A percentile compares a stretch with the other conserved stretches of the same genome.
These are phyloP conservation scores for Amblyjoppa fuscipennis DNA, from an alignment of 2,888 invertebrate species.

Conservation along the genomic window DNA sequence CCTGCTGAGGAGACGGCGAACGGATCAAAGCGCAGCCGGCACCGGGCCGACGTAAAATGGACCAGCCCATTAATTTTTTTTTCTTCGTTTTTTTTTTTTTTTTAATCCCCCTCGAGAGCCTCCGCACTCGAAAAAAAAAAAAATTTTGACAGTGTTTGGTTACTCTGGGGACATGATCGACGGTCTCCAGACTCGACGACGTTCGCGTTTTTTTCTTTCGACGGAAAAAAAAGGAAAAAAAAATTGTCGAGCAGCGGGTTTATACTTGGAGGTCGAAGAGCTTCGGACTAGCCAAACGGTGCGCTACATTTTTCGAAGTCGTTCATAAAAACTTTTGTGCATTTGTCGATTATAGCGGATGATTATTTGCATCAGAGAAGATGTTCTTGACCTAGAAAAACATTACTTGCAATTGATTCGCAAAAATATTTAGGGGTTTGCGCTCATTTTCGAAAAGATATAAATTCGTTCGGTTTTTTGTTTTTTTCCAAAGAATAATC, in stretches of 20 bases:
- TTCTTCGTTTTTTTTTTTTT: neutral
- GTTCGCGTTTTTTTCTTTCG: slow-evolving; percentile 52
- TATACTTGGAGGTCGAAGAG: neutral
- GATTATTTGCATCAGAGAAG: no score
- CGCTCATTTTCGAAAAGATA: no score
- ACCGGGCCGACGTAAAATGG: slow-evolving; percentile 16
- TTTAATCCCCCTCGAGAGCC: neutral
- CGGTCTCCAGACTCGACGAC: slow-evolving; percentile 47
- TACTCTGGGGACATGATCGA: slow-evolving; percentile 44
- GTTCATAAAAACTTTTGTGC: no score
- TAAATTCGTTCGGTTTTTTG: no score
- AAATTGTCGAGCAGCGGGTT: neutral
- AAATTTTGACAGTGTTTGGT: slow-evolving; percentile 64
- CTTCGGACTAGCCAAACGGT: no score
- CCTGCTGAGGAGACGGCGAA: slow-evolving; percentile 5
- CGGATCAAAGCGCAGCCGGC: slow-evolving; percentile 40
- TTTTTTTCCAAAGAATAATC: no score
- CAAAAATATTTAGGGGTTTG: no score
- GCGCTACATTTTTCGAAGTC: no score
- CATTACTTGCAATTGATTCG: no score
- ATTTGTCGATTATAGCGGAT: no score
- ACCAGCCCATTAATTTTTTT: slow-evolving; percentile 56
- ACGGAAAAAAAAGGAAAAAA: neutral
- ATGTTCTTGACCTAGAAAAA: no score
- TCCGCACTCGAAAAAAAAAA: neutral